Evolutionary conservation across 1,140 invertebrate genomes (phyloP), one percentile per base, ranked within the genome.

Genomic region (Platyura marginata): DNA sequence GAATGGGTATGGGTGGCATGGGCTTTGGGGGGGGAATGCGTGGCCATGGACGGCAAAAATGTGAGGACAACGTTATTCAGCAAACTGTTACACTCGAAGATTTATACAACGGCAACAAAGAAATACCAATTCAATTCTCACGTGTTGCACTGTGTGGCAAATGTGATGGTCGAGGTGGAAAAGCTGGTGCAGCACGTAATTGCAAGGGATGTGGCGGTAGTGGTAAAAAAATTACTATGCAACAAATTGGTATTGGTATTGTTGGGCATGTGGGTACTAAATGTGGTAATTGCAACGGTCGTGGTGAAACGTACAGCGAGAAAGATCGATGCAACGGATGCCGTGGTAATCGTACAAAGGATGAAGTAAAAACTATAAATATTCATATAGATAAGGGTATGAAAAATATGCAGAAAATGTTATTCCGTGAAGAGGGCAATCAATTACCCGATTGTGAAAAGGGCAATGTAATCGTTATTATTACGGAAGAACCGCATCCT

Each of bases 381-480:
- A 83, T 94, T 20, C 77, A 88, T 57, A 75, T 96, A 47, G 87
- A 94, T 51, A 89, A 89, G 64, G 89, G 85, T 48, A 92, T 91
- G 81, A 71, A 72, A 43, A 82, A 94, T 54, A 79, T 79, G 42
- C 77, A 91, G 50, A 91, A 88, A 58, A 81, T 96, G 44, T 70
- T 71, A 34, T 92, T 94, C 56, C 63, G 70, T 33, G 85, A 86
- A 18, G 86, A 91, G 64, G 92, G 92, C 19, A 86, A 96, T 67
- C 87, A 93, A 53, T 72, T 82, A 55, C 84, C 88, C 38, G 81
- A 80, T 46, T 36, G 32, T 21, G 72, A 84, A 44, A 74, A 82
- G 33, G 87, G 88, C 13, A 87, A 96, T 67, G 78, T 95, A 42
- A 76, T 93, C 42, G 86, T 94, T 49, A 72, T 94, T 15, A 61